A percentile compares a stretch with the other conserved stretches of the same genome.
Conservation (phyloP, 2,797 vertebrate species). For the Gymnoscopelus microlampas region DNA sequence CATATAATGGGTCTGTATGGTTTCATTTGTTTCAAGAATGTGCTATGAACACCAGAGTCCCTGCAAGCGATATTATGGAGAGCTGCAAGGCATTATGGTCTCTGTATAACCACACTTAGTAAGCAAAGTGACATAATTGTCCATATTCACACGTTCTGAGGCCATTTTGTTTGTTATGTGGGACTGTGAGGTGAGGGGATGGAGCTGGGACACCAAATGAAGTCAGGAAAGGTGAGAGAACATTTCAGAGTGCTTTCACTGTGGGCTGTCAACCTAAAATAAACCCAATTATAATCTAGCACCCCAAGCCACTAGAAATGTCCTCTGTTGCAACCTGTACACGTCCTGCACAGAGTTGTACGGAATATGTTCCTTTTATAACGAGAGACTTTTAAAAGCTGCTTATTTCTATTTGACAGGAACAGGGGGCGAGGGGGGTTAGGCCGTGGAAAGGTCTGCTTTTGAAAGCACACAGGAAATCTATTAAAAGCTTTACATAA, state of each 20-base stretch:
- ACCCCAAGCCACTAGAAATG: slow-evolving; percentile 21
- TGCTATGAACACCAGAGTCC: too few species aligned
- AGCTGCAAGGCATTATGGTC: too few species aligned
- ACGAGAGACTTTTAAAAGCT: slow-evolving; percentile 53
- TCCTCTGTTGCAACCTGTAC: slow-evolving; percentile 21
- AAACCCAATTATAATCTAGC: slow-evolving; percentile 41
- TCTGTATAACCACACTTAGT: too few species aligned
- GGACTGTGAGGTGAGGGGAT: slow-evolving; percentile 1
- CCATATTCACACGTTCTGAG: too few species aligned
- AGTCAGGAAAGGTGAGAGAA: slow-evolving; percentile 7
- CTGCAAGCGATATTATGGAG: too few species aligned
- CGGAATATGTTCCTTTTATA: slow-evolving; percentile 44
- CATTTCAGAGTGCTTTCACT: slow-evolving; percentile 10
- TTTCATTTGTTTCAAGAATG: too few species aligned
- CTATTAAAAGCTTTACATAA: slow-evolving; percentile 71
- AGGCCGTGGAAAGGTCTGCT: slow-evolving; percentile 37
- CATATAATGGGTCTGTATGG: too few species aligned
- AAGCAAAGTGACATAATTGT: too few species aligned
- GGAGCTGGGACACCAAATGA: slow-evolving; percentile 9
- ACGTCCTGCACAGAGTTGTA: slow-evolving; percentile 29
- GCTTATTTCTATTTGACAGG: slow-evolving; percentile 58
- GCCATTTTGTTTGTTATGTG: slow-evolving; percentile 6
- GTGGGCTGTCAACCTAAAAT: slow-evolving; percentile 40
- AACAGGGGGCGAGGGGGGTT: slow-evolving; percentile 1
- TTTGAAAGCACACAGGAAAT: slow-evolving; percentile 67